Evolutionary conservation across 2,113 vertebrate species (phyloP), one percentile per base, ranked within the genome.

Genomic region (Ammodramus savannarum): DNA sequence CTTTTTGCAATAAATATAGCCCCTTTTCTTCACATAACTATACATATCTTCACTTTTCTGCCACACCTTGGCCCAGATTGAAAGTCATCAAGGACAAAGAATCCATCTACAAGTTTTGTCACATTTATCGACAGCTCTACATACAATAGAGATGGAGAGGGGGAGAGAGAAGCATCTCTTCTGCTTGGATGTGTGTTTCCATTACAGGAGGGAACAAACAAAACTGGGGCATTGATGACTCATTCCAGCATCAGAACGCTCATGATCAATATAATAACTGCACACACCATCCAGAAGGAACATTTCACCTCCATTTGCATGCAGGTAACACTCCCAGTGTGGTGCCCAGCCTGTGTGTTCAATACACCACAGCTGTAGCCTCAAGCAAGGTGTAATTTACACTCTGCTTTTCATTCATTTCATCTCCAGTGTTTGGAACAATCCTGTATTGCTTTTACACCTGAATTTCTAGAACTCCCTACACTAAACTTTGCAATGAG

Each of bases 71-170:
- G 84, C 54, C 62, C 71, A 79, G 34, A 85, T 0, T 34, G 41
- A 51, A 87, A 74, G 51, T 10, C 54, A 20, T 18, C 22, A 43
- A 68, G 61, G 78, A 76, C 39, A 85, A 67, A 72, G 19, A 63
- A 18, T 26, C 57, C 36, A 52, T 55, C 57, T 43, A 6, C 16
- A 49, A 27, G 29, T 55, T 80, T 58, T 61, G 25, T 65, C 52
- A 16, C 14, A 21, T 26, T 20, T 68, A 5, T 51, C 41, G 77
- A 19, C 26, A 90, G 27, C n/a, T 65, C 48, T 27, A 6, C 3
- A 23, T 4, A 26, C 4, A 62, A 31, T 0, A n/a, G 36, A 59
- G 13, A 34, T 1, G 1, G 41, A 27, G 22, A 54, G 5, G 4
- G 19, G 29, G 6, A 34, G 44, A 44, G 52, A 48, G 27, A 38